These are phyloP conservation scores for Piaya cayana DNA, from an alignment of 2,113 vertebrate species.

Conservation along the genomic window DNA sequence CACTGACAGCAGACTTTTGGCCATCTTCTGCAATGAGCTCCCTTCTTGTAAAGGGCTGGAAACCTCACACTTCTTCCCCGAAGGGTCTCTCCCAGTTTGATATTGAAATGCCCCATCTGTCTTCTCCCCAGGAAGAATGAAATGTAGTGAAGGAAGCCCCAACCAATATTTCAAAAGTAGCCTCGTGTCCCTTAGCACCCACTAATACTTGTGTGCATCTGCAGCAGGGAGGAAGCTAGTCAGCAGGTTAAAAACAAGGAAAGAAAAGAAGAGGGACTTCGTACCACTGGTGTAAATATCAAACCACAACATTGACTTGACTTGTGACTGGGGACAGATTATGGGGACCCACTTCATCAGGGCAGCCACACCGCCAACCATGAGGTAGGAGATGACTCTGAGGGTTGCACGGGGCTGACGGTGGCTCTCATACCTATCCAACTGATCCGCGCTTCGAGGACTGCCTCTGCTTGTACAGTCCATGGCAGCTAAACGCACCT, in stretches of 20 bases:
- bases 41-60: constrained; percentile 3
- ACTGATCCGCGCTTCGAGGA: background rate
- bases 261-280: background rate
- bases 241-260: background rate
- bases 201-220: rapidly evolving
- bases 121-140: background rate
- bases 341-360: background rate
- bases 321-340: background rate
- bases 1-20: background rate
- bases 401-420: rapidly evolving
- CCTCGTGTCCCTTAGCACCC: background rate
- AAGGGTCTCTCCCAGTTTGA: background rate
- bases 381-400: background rate
- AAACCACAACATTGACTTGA: background rate
- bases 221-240: background rate
- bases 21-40: background rate
- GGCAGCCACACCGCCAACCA: background rate
- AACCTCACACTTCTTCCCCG: background rate
- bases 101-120: rapidly evolving
- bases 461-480: background rate
- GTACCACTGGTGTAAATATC: constrained; percentile 1
- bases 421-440: rapidly evolving
- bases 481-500: background rate
- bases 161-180: background rate
- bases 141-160: background rate